Percentiles rank a stretch among this genome's conserved stretches.
These are phyloP conservation scores for Zaprionus bogoriensis DNA, from an alignment of 2,888 invertebrate genomes.

Conservation along the genomic window DNA sequence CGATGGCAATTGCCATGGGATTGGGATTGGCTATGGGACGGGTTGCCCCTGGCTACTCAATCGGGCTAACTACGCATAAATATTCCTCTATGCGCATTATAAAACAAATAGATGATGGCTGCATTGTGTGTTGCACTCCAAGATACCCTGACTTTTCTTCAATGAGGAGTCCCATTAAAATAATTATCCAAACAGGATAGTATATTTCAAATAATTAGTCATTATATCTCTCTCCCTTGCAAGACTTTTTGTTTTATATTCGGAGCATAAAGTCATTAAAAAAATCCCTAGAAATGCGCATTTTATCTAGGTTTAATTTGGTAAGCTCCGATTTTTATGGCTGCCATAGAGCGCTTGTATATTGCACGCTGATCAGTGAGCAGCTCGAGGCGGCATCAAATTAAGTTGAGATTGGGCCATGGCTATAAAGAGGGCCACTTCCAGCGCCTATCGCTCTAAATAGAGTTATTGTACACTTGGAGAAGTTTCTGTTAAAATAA, in stretches of 20 bases:
- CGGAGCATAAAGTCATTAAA: slow-evolving; percentile 9
- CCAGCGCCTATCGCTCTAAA: not conserved
- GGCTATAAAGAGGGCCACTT: slow-evolving; percentile 6
- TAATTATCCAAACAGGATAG: too few relatives aligned
- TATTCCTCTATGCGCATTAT: slow-evolving; percentile 37
- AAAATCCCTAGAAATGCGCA: slow-evolving; percentile 4
- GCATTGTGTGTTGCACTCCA: too few relatives aligned
- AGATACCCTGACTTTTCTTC: not conserved
- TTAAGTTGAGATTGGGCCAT: slow-evolving; percentile 9
- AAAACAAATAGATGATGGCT: slow-evolving; percentile 9
- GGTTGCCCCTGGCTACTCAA: slow-evolving; percentile 25
- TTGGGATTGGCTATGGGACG: slow-evolving; percentile 15
- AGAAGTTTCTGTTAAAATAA: too few relatives aligned
- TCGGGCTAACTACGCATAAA: slow-evolving; percentile 45
- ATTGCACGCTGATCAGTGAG: slow-evolving; percentile 24
- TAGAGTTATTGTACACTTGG: slow-evolving; percentile 1
- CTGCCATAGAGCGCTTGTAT: slow-evolving; percentile 8
- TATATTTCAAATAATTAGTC: too few relatives aligned
- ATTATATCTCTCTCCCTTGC: too few relatives aligned
- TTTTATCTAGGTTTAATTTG: slow-evolving; percentile 23
- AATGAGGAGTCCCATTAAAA: too few relatives aligned
- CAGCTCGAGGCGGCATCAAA: slow-evolving; percentile 9
- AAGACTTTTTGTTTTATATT: too few relatives aligned
- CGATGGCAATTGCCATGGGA: not conserved
- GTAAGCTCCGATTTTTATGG: slow-evolving; percentile 17